Conservation (phyloP, 2,797 vertebrate species). For the Pseudochirops cupreus region DNA sequence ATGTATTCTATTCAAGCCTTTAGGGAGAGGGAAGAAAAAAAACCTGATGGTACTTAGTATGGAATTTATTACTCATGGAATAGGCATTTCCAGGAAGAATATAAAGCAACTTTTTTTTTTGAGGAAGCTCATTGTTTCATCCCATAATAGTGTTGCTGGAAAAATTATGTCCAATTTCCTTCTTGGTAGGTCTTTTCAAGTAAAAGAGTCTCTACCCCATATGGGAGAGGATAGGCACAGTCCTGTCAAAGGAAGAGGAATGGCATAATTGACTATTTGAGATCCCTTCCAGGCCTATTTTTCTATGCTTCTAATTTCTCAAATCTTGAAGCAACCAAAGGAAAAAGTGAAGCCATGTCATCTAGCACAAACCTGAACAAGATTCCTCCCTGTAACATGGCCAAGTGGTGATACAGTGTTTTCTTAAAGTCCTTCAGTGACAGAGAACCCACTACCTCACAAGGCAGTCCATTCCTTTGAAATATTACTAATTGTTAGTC, state of each 20-base stretch:
- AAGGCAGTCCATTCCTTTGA: neutral
- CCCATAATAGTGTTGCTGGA: slow-evolving; percentile 49
- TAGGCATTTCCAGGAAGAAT: slow-evolving; percentile 59
- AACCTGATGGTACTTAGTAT: slow-evolving; percentile 11
- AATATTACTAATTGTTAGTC: neutral
- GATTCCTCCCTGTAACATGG: neutral
- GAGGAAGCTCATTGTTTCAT: slow-evolving; percentile 67
- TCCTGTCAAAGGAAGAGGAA: slow-evolving; percentile 33
- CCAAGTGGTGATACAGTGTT: neutral
- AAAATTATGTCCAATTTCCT: slow-evolving; percentile 31
- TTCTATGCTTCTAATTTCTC: slow-evolving; percentile 46
- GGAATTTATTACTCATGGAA: slow-evolving; percentile 67
- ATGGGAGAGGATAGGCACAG: slow-evolving; percentile 34
- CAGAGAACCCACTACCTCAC: neutral
- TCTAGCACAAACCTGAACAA: neutral
- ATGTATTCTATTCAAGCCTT: slow-evolving; percentile 59
- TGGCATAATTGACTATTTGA: slow-evolving; percentile 49
- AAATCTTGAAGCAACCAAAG: slow-evolving; percentile 44
- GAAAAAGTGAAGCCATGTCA: slow-evolving; percentile 33
- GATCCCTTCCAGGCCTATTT: slow-evolving; percentile 52
- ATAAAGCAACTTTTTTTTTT: slow-evolving; percentile 64
- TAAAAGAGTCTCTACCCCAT: slow-evolving; percentile 19
- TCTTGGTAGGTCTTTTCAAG: slow-evolving; percentile 55
- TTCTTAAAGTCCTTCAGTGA: neutral
- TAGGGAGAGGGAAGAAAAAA: neutral